A percentile compares a stretch with the other conserved stretches of the same genome.
Evolutionary conservation across 2,113 vertebrate species (phyloP).

Genomic region (Budorcas taxicolor): DNA sequence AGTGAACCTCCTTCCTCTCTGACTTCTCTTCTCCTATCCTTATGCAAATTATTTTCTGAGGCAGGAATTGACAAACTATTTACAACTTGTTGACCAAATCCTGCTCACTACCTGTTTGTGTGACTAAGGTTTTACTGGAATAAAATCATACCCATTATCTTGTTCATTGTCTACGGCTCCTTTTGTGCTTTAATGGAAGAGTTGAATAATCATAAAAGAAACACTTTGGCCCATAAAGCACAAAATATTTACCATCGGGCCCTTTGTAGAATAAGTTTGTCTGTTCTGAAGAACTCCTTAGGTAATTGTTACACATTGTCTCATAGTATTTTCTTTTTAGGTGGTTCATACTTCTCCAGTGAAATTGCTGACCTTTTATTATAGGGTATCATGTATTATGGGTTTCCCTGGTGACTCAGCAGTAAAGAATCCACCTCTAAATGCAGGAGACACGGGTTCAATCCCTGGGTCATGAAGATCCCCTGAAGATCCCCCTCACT

Average conservation of each 20-base stretch:
- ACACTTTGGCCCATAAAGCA: background rate
- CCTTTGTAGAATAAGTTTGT: background rate
- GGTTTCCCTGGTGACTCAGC: background rate
- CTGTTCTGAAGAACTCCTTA: background rate
- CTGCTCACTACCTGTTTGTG: background rate
- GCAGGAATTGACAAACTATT: background rate
- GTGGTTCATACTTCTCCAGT: background rate
- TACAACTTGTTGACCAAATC: background rate
- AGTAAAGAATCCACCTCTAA: background rate
- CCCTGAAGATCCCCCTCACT: background rate
- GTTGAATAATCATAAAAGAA: background rate
- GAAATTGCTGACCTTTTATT: background rate
- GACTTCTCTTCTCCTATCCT: background rate
- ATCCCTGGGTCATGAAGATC: background rate
- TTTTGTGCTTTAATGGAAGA: background rate
- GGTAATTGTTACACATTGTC: background rate
- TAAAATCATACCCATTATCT: background rate
- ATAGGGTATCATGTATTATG: background rate
- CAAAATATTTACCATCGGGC: background rate
- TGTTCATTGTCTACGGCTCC: background rate
- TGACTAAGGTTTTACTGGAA: background rate
- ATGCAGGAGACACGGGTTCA: background rate
- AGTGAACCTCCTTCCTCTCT: background rate
- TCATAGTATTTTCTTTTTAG: background rate
- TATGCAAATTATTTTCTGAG: background rate